A percentile compares a stretch with the other conserved stretches of the same genome.
phyloP scores from a whole-genome alignment of 2,888 invertebrate genomes.

The Baronia brevicornis region DNA sequence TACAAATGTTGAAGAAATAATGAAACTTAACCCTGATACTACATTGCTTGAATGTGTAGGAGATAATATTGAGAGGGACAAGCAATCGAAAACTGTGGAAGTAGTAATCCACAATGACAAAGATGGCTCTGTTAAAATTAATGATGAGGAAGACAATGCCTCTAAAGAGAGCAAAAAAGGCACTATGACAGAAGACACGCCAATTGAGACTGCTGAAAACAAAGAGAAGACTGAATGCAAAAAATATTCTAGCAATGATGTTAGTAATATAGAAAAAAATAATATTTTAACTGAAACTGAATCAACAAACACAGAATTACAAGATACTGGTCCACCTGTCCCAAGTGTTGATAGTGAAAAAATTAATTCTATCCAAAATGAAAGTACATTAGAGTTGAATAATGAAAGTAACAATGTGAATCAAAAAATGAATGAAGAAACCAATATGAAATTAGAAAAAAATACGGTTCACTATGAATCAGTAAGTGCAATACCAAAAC shows the following conservation, averaged over 20 bases:
- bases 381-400: no score
- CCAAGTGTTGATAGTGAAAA: constrained; percentile 22
- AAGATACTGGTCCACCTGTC: neutral
- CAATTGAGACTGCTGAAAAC: constrained; percentile 16
- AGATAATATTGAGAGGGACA: constrained; percentile 9
- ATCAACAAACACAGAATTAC: constrained; percentile 1
- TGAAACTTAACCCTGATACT: neutral
- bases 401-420: neutral
- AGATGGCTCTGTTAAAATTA: neutral
- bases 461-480: constrained; percentile 17
- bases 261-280: neutral
- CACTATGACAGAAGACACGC: constrained; percentile 19
- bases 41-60: constrained; percentile 6
- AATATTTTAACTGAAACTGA: neutral
- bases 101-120: no score
- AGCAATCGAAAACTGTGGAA: constrained; percentile 9
- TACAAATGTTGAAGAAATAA: no score
- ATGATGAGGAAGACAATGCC: constrained; percentile 15
- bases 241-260: no score
- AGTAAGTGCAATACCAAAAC: constrained; percentile 6
- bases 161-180: constrained; percentile 11
- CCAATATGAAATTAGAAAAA: constrained; percentile 8
- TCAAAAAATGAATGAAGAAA: constrained; percentile 3
- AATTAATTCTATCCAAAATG: constrained; percentile 23
- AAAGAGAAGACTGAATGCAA: constrained; percentile 13